Conservation (phyloP, 2,888 invertebrate genomes). For the Antheraea assamensis region DNA sequence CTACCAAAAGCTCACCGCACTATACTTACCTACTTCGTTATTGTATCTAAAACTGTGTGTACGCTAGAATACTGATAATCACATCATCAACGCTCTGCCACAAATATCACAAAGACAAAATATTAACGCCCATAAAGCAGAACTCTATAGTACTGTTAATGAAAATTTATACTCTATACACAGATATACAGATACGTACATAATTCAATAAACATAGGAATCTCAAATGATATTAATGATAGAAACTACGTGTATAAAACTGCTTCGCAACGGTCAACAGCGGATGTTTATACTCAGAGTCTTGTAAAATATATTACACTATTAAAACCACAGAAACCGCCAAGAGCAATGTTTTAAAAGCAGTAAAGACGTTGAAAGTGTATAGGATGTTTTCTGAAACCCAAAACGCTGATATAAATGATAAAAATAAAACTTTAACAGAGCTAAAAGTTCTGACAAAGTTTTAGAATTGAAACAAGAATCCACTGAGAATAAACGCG, state of each 20-base stretch:
- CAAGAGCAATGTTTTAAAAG: constrained; percentile 72
- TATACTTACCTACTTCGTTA: constrained; percentile 89
- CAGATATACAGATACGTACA: constrained; percentile 72
- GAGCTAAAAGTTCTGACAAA: constrained; percentile 78
- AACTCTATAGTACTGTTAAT: constrained; percentile 69
- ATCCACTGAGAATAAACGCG: constrained; percentile 67
- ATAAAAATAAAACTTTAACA: constrained; percentile 68
- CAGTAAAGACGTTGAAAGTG: constrained; percentile 76
- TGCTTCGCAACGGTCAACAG: constrained; percentile 65
- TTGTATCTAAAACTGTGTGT: constrained; percentile 84
- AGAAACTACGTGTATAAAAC: constrained; percentile 72
- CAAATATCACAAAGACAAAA: constrained; percentile 66
- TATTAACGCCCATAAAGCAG: constrained; percentile 72
- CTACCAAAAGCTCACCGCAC: constrained; percentile 90
- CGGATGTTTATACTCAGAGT: constrained; percentile 69
- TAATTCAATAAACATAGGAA: constrained; percentile 72
- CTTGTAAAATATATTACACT: constrained; percentile 78
- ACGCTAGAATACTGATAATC: constrained; percentile 63
- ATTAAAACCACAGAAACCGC: constrained; percentile 78
- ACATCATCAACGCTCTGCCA: constrained; percentile 72
- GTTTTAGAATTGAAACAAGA: constrained; percentile 74
- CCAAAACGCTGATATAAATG: constrained; percentile 63
- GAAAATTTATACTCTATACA: constrained; percentile 73
- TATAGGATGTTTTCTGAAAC: constrained; percentile 77
- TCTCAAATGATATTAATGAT: constrained; percentile 71